Evolutionary conservation across 1,140 invertebrate genomes (phyloP).

Genomic region (Caenorhabditis tropicalis): DNA sequence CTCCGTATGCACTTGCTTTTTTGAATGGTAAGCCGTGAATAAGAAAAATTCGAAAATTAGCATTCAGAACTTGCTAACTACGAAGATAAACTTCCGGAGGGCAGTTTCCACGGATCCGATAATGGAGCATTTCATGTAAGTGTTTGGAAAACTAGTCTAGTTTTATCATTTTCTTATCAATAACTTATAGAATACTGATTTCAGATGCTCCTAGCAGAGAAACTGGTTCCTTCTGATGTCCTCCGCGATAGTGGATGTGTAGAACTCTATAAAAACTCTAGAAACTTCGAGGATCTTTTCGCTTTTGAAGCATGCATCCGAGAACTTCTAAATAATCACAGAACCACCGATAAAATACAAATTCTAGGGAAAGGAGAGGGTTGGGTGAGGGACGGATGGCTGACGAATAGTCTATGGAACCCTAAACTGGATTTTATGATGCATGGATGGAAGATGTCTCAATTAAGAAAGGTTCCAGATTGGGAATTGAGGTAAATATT

Average conservation of each 20-base stretch:
- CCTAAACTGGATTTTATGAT: constrained; percentile 50
- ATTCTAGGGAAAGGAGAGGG: constrained; percentile 39
- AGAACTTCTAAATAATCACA: not conserved
- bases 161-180: not conserved
- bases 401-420: constrained; percentile 51
- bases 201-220: constrained; percentile 45
- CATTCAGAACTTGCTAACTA: constrained; percentile 50
- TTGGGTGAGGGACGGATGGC: constrained; percentile 53
- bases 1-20: constrained; percentile 18
- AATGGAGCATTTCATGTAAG: constrained; percentile 55
- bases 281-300: constrained; percentile 46
- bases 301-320: constrained; percentile 50
- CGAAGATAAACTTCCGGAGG: constrained; percentile 24
- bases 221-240: not conserved
- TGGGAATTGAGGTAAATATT: not conserved
- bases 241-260: not conserved
- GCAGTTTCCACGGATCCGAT: constrained; percentile 47
- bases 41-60: not conserved
- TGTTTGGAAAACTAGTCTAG: too few species aligned
- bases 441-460: constrained; percentile 52
- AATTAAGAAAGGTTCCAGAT: not conserved
- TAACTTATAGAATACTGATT: not conserved
- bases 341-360: not conserved
- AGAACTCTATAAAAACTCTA: constrained; percentile 37
- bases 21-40: constrained; percentile 26